Conservation (phyloP, 2,888 invertebrate species). For the Hoplodrina ambigua region DNA sequence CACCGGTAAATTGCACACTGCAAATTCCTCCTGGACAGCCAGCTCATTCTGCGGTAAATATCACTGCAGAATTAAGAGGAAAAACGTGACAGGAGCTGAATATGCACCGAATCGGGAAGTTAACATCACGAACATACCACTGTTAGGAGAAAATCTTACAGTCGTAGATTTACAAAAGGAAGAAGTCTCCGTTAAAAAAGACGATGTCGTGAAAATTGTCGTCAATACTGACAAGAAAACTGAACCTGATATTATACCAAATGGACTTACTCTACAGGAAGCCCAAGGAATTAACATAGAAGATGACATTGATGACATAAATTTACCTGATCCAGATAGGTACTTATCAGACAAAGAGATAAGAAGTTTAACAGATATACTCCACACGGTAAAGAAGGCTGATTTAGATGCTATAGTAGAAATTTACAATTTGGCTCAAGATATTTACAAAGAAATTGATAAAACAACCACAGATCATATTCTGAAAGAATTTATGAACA, state of each 20-base stretch:
- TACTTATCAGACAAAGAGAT: slow-evolving; percentile 82
- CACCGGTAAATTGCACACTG: slow-evolving; percentile 78
- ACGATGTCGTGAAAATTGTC: not conserved
- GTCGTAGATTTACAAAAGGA: slow-evolving; percentile 11
- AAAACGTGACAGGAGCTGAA: slow-evolving; percentile 65
- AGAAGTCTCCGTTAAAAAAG: not conserved
- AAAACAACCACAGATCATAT: slow-evolving; percentile 63
- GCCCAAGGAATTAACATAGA: slow-evolving; percentile 12
- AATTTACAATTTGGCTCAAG: slow-evolving; percentile 84
- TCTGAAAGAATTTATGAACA: slow-evolving; percentile 56
- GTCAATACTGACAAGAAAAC: not conserved
- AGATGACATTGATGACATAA: slow-evolving; percentile 26
- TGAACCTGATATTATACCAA: slow-evolving; percentile 1
- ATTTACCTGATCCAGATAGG: slow-evolving; percentile 68
- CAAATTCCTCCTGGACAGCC: slow-evolving; percentile 84
- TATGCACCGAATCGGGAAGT: slow-evolving; percentile 69
- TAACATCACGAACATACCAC: slow-evolving; percentile 66
- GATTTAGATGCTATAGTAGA: slow-evolving; percentile 85
- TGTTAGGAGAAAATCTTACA: slow-evolving; percentile 17
- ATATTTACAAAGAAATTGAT: slow-evolving; percentile 83
- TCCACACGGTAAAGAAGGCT: slow-evolving; percentile 82
- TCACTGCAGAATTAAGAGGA: slow-evolving; percentile 80
- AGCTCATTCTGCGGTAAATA: slow-evolving; percentile 85
- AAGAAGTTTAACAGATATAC: slow-evolving; percentile 75
- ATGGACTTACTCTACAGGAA: not conserved